A percentile compares a stretch with the other conserved stretches of the same genome.
These are phyloP conservation scores for Rousettus madagascariensis DNA, from an alignment of 2,797 vertebrate genomes.

Conservation along the genomic window DNA sequence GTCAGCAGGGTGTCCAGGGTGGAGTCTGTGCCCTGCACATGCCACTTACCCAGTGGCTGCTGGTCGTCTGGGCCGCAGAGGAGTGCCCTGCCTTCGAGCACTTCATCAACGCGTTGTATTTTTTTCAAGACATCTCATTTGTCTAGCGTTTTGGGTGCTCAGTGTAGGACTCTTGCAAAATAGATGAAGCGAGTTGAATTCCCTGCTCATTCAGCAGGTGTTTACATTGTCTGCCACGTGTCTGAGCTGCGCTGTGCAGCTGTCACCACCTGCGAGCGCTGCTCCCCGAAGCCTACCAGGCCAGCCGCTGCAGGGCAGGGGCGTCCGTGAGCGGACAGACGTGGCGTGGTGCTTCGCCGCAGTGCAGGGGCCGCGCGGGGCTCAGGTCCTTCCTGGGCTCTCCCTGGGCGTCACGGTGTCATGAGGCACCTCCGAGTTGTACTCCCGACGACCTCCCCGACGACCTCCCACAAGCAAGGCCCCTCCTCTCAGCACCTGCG, in stretches of 20 bases:
- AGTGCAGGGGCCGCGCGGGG: accelerated
- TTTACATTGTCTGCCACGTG: background rate
- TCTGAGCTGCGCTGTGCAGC: too few relatives aligned
- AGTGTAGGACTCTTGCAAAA: background rate
- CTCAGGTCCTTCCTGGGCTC: background rate
- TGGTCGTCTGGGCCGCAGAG: too few relatives aligned
- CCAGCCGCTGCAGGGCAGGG: background rate
- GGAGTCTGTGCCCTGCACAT: background rate
- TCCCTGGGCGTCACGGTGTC: background rate
- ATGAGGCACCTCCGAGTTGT: background rate
- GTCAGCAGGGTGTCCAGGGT: background rate
- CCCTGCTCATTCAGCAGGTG: background rate
- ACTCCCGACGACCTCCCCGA: too few relatives aligned
- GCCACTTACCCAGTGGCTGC: background rate
- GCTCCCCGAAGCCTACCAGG: background rate
- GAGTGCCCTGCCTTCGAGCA: too few relatives aligned
- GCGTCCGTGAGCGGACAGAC: background rate
- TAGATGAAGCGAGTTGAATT: background rate
- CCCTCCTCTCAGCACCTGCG: background rate
- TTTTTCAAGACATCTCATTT: background rate
- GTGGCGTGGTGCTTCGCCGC: accelerated
- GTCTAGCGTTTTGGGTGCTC: background rate
- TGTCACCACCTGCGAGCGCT: background rate
- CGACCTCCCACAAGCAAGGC: too few relatives aligned
- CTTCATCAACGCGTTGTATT: accelerated